A percentile compares a stretch with the other conserved stretches of the same genome.
Evolutionary conservation across 2,113 vertebrate species (phyloP).

Genomic region (Gambusia affinis): DNA sequence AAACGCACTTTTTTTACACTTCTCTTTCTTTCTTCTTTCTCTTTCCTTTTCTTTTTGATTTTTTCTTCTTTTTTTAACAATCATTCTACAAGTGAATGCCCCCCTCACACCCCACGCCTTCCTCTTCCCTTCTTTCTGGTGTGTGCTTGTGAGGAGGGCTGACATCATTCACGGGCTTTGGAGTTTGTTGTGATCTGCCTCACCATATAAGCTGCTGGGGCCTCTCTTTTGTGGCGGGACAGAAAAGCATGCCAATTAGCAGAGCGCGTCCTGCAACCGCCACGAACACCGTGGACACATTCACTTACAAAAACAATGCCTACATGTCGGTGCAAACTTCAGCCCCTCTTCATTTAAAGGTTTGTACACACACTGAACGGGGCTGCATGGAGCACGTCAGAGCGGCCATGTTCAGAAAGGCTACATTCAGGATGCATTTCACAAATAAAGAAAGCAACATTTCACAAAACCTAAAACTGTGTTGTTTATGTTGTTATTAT

Average conservation of each 20-base stretch:
- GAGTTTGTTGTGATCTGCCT: slow-evolving; percentile 71
- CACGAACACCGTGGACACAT: slow-evolving; percentile 49
- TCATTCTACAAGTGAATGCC: slow-evolving; percentile 58
- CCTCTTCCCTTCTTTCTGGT: slow-evolving; percentile 17
- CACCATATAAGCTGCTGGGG: slow-evolving; percentile 56
- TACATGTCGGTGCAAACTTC: slow-evolving; percentile 75
- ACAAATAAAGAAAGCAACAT: slow-evolving; percentile 20
- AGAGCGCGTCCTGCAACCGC: slow-evolving; percentile 54
- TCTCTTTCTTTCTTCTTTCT: slow-evolving; percentile 9
- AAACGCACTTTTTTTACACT: slow-evolving; percentile 15
- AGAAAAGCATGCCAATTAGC: slow-evolving; percentile 71
- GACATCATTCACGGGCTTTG: slow-evolving; percentile 68
- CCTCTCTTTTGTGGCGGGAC: slow-evolving; percentile 59
- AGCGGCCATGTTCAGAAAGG: slow-evolving; percentile 51
- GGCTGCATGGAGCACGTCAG: slow-evolving; percentile 30
- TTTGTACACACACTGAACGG: background rate
- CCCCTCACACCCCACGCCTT: background rate
- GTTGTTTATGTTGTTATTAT: background rate
- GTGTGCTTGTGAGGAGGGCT: slow-evolving; percentile 54
- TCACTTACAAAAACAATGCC: slow-evolving; percentile 19
- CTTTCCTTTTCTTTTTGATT: background rate
- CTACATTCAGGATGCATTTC: slow-evolving; percentile 32
- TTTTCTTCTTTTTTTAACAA: slow-evolving; percentile 38
- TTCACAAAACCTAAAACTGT: slow-evolving; percentile 24
- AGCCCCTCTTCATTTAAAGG: slow-evolving; percentile 23